Evolutionary conservation across 2,888 invertebrate species (phyloP).

Genomic region (Drosophila ochracea): DNA sequence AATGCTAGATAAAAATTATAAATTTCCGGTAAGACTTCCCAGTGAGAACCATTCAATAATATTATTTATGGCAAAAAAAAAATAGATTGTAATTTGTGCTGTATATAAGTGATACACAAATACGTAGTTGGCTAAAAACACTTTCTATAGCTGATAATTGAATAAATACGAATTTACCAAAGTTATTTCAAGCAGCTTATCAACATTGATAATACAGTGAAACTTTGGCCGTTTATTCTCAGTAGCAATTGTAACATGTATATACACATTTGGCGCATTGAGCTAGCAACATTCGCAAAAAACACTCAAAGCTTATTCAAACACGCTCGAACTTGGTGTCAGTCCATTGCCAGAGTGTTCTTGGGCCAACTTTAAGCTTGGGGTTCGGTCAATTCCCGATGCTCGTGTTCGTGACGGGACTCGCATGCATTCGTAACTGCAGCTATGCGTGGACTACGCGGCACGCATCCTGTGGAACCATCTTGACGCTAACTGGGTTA

Average conservation of each 20-base stretch:
- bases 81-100: not conserved
- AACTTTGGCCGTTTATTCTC: not conserved
- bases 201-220: not conserved
- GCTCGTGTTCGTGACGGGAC: conserved; percentile 23
- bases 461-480: conserved; percentile 47
- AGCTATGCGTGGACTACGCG: conserved; percentile 37
- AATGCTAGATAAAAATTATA: not conserved
- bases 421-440: conserved; percentile 58
- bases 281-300: conserved; percentile 33
- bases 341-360: conserved; percentile 25
- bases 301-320: conserved; percentile 23
- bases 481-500: conserved; percentile 78
- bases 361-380: conserved; percentile 3
- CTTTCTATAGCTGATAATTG: not conserved
- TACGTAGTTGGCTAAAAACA: not conserved
- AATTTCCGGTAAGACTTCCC: not conserved
- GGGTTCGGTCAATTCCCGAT: conserved; percentile 22
- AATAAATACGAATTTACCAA: too few relatives aligned
- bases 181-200: conserved; percentile 19
- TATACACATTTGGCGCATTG: not conserved
- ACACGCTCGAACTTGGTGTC: conserved; percentile 41
- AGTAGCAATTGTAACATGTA: conserved; percentile 6
- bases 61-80: not conserved
- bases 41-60: not conserved
- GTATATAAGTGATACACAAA: not conserved